Evolutionary conservation across 23 tunicate genomes (phyloP).

Genomic region (Oikopleura dioica): DNA sequence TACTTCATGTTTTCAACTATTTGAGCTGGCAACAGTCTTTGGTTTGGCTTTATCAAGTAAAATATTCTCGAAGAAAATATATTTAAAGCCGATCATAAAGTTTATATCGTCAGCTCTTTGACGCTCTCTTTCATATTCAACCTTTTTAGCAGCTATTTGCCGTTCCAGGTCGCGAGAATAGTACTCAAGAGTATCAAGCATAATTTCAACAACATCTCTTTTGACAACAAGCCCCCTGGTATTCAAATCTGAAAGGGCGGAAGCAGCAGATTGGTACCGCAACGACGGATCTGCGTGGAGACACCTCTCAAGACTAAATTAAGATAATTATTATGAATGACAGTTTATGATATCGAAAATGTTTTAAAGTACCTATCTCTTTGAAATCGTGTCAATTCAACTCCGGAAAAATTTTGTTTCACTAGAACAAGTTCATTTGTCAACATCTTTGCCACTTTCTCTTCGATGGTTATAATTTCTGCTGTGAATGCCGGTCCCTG

Average conservation of each 20-base stretch:
- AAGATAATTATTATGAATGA: too few relatives aligned
- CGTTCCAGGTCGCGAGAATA: neutral
- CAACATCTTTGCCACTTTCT: neutral
- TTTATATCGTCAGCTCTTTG: neutral
- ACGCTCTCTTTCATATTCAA: neutral
- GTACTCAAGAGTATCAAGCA: constrained; percentile 3
- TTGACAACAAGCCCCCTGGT: too few relatives aligned
- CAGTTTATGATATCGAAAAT: too few relatives aligned
- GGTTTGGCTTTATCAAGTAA: too few relatives aligned
- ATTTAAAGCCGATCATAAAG: neutral
- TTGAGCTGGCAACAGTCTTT: neutral
- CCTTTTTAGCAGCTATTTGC: neutral
- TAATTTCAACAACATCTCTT: constrained; percentile 1
- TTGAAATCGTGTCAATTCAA: neutral
- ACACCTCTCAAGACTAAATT: too few relatives aligned
- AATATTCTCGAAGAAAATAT: too few relatives aligned
- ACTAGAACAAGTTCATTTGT: neutral
- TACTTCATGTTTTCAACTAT: constrained; percentile 7
- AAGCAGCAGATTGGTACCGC: neutral
- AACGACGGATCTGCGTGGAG: too few relatives aligned
- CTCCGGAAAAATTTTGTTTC: neutral
- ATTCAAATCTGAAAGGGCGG: too few relatives aligned
- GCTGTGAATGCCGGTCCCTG: neutral
- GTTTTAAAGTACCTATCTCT: neutral
- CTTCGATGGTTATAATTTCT: neutral